Evolutionary conservation across 2,888 invertebrate species (phyloP), one percentile per base, ranked within the genome.

Genomic region (Tuberolachnus salignus): DNA sequence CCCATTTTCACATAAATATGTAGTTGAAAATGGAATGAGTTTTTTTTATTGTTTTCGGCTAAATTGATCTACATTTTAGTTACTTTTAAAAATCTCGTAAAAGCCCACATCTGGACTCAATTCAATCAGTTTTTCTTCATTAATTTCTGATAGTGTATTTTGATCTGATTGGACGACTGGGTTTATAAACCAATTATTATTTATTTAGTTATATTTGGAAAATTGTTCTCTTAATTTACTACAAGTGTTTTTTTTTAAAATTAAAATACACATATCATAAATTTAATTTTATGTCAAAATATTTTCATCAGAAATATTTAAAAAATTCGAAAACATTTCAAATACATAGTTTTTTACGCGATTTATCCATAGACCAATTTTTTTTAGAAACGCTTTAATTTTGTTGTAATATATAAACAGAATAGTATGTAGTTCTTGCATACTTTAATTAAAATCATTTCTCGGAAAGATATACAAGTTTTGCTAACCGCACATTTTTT

Each of bases 401-500:
- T 53, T 53, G 51, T 53, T 42, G 53, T 53, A 19, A 1, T 34
- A 19, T 69, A 69, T 69, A 69, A 55, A 69, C 42, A 14, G 42
- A 69, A 55, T 14, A 69, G 14, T 69, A 13, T 13, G 34, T 19
- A 14, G 34, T 1, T n/a, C 34, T 21, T 53, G 53, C 19, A 34
- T 53, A 53, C 19, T 69, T 53, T 34, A 69, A 69, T 69, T 69
- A 34, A 53, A 69, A 0, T 67, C 67, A 53, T 69, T 53, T 67
- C 51, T 53, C 67, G 51, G 67, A 70, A 57, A 70, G 44, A 70
- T 57, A 70, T 55, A 44, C 34, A 70, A 70, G 57, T 57, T 57
- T 57, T 1, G 44, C 57, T 70, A 70, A 57, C 70, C 44, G 44
- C 3, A 70, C 14, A 70, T 57, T 57, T 1, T 57, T 57, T 57